These are phyloP conservation scores for Halictus ligatus DNA, from an alignment of 2,888 invertebrate species.

Conservation along the genomic window DNA sequence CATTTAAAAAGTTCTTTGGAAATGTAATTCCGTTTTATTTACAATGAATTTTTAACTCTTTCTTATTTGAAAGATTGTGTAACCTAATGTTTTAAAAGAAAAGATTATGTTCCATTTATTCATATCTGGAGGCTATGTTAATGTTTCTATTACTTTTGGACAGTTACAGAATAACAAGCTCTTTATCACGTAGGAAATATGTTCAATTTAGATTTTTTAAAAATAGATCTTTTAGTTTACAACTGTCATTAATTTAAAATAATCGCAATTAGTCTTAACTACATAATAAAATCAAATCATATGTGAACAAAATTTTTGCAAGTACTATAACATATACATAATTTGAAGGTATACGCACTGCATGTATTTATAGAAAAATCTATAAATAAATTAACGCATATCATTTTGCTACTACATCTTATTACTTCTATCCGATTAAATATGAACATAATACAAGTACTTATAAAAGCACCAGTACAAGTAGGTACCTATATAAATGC, in stretches of 20 bases:
- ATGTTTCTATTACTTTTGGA: neutral
- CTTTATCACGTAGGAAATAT: neutral
- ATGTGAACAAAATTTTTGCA: neutral
- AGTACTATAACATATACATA: neutral
- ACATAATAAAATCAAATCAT: neutral
- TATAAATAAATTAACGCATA: neutral
- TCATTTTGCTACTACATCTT: neutral
- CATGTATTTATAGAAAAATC: neutral
- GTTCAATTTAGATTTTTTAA: neutral
- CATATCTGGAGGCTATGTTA: neutral
- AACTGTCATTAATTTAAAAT: neutral
- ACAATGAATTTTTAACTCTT: neutral
- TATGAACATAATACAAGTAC: neutral
- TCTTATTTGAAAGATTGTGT: neutral
- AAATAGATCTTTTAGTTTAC: neutral
- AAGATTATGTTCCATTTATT: neutral
- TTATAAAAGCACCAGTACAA: neutral
- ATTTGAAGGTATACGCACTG: neutral
- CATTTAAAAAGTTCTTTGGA: neutral
- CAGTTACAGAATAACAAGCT: neutral
- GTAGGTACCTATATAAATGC: neutral
- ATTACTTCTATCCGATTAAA: neutral
- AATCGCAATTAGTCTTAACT: neutral
- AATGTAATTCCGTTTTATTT: neutral
- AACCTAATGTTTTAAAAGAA: neutral